Conservation (phyloP, 1,140 invertebrate genomes). For the Eurosta solidaginis region DNA sequence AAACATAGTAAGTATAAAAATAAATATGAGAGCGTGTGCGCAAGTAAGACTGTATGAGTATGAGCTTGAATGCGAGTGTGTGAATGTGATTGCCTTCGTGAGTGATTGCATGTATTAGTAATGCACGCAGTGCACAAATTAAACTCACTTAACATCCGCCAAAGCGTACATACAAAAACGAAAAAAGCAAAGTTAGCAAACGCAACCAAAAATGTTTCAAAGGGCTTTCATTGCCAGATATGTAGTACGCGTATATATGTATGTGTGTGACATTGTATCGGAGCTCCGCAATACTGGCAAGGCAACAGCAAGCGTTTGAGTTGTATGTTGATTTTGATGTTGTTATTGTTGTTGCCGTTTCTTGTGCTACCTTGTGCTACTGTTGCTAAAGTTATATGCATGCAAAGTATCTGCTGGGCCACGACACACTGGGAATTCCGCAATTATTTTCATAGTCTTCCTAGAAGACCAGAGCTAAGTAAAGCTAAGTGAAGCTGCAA, state of each 20-base stretch:
- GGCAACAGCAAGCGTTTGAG: neutral
- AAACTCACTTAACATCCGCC: constrained; percentile 19
- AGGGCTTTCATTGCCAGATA: no score
- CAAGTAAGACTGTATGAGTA: neutral
- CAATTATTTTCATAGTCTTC: neutral
- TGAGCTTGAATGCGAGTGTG: neutral
- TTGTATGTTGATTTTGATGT: no score
- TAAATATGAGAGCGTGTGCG: no score
- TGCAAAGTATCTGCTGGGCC: neutral
- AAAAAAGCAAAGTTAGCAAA: neutral
- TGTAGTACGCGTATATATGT: neutral
- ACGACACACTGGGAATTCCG: neutral
- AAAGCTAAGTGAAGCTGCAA: no score
- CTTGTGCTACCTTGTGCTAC: neutral
- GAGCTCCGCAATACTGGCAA: neutral
- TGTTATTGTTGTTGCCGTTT: no score
- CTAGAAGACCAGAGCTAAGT: neutral
- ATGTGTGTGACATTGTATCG: neutral
- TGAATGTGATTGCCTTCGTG: neutral
- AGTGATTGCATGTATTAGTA: neutral
- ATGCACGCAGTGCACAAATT: constrained; percentile 22
- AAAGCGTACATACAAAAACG: neutral
- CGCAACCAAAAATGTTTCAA: neutral
- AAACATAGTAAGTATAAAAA: neutral
- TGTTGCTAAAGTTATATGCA: neutral